Conservation (phyloP, 2,888 invertebrate genomes). For the Minunthozetes semirufus region DNA sequence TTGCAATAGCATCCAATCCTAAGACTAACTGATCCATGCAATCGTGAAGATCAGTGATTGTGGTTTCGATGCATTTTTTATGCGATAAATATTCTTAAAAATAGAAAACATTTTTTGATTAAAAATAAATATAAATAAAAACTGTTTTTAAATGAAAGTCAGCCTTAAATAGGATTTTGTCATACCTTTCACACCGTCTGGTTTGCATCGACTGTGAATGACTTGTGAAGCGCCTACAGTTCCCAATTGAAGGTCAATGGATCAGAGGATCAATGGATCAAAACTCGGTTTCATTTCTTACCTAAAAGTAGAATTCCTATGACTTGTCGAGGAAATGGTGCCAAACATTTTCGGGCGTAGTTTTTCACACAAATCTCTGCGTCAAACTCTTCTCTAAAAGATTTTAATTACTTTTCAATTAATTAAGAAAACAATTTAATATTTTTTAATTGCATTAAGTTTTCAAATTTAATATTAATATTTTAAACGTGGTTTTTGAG, state of each 20-base stretch:
- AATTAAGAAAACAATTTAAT: neutral
- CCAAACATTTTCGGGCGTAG: conserved; percentile 35
- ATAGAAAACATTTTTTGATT: neutral
- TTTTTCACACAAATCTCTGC: conserved; percentile 37
- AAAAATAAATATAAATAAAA: conserved; percentile 3
- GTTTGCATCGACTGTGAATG: conserved; percentile 35
- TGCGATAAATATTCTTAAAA: conserved; percentile 37
- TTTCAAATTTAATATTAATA: neutral
- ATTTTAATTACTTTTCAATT: no score
- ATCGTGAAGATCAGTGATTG: conserved; percentile 35
- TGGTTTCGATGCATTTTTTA: conserved; percentile 32
- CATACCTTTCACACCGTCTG: conserved; percentile 38
- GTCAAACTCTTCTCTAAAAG: conserved; percentile 38
- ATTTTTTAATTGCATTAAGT: neutral
- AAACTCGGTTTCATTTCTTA: neutral
- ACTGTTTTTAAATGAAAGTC: neutral
- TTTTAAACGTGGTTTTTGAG: no score
- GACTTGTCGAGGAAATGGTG: conserved; percentile 35
- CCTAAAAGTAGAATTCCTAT: conserved; percentile 33
- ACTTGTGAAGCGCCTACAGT: conserved; percentile 37
- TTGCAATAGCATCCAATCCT: conserved; percentile 26
- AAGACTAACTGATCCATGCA: conserved; percentile 38
- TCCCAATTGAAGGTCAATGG: conserved; percentile 10
- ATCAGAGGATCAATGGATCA: neutral
- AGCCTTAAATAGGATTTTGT: neutral